Base-by-base conservation (phyloP, 2,797 vertebrate species). In the Eospalax fontanierii region DNA sequence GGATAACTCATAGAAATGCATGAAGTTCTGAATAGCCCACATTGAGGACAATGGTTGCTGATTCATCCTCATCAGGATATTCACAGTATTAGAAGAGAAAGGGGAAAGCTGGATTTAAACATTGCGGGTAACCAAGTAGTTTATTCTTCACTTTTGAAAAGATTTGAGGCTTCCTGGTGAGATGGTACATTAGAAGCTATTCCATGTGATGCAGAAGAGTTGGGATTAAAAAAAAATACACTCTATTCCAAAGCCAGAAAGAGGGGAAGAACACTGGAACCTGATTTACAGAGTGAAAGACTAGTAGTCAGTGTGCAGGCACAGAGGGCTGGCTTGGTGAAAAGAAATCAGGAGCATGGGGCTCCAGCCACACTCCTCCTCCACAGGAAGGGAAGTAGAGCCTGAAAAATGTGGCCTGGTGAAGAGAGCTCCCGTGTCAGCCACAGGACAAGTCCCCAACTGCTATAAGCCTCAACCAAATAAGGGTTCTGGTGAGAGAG, bases 91-190 rank as follows among this genome's bases (percentile, higher is more conserved):
- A n/a, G 68, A 61, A 81, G n/a, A 46, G 15, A 87, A 94, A 78
- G 70, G 71, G 19, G 59, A 68, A 78, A 14, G 6, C 35, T 97
- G 46, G 16, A 61, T 65, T 87, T 66, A 26, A 91, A 71, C 33
- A 50, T 33, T 43, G n/a, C 82, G 43, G 43, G 65, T 26, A 61
- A 84, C 12, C 8, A 65, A 85, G 8, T 46, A 16, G 57, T 73
- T 92, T 85, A 54, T 59, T 30, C 46, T 70, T 82, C 68, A 78
- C 28, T 70, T 94, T 59, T 24, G 65, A 71, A 81, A 80, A 94
- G 35, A 38, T 82, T 88, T 2, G 33, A 14, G 79, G 4, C 57
- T 65, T 87, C 21, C 5, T n/a, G 71, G 71, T 28, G 18, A 63
- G 4, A 28, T 5, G 63, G 24, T 71, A 43, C 54, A 43, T 74